These are phyloP conservation scores for Philereme vetulata DNA, from an alignment of 2,888 invertebrate genomes.

Conservation along the genomic window DNA sequence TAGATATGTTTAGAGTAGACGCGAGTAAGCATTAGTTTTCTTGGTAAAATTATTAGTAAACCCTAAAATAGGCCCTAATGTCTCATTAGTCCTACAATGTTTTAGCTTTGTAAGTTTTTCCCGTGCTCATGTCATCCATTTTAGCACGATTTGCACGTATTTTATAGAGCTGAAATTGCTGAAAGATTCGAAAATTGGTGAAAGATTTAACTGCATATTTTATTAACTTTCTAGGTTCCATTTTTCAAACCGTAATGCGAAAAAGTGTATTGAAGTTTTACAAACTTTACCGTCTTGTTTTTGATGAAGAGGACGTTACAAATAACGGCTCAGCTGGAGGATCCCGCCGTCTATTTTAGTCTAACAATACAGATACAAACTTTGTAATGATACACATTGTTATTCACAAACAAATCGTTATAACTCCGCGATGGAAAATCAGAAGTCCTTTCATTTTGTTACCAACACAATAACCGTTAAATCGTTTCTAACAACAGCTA, in stretches of 20 bases:
- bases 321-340: constrained; percentile 4
- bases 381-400: constrained; percentile 21
- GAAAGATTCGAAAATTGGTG: constrained; percentile 3
- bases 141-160: not conserved
- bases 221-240: constrained; percentile 7
- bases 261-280: not conserved
- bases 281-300: not conserved
- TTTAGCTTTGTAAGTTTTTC: constrained; percentile 32
- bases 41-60: too few species aligned
- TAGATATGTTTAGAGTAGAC: too few species aligned
- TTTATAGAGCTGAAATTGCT: not conserved
- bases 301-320: constrained; percentile 2
- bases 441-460: constrained; percentile 43
- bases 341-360: constrained; percentile 8
- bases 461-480: constrained; percentile 43
- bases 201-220: constrained; percentile 13
- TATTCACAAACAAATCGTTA: constrained; percentile 26
- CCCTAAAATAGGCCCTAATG: too few species aligned
- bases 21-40: too few species aligned
- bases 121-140: constrained; percentile 9
- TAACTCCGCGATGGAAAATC: constrained; percentile 27
- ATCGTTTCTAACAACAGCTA: constrained; percentile 47
- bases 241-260: not conserved
- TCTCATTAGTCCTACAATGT: not conserved
- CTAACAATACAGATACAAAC: constrained; percentile 17